phyloP scores from a whole-genome alignment of 2,888 invertebrate genomes.

The Pasiphila rectangulata region DNA sequence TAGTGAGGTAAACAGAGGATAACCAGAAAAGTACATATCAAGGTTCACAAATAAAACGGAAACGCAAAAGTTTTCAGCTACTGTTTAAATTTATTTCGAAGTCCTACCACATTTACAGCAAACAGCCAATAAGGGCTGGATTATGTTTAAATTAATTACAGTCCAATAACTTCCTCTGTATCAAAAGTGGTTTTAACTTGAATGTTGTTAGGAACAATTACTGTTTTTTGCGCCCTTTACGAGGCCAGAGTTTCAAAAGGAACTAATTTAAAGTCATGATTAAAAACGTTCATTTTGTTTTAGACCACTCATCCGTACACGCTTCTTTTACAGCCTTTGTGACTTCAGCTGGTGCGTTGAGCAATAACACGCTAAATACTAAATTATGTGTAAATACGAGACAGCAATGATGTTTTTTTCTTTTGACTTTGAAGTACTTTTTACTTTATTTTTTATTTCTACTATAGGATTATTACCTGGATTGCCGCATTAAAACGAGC shows the following conservation, averaged over 20 bases:
- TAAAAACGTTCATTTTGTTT: conserved; percentile 57
- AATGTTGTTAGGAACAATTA: conserved; percentile 43
- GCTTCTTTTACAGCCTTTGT: conserved; percentile 27
- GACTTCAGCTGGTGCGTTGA: not conserved
- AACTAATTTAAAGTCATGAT: conserved; percentile 60
- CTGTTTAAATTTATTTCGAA: not conserved
- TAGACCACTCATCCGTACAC: conserved; percentile 44
- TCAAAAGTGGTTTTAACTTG: conserved; percentile 17
- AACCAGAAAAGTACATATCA: not conserved
- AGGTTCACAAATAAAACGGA: not conserved
- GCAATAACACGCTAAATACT: not conserved
- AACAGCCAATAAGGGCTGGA: conserved; percentile 1
- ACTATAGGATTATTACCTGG: too few species aligned
- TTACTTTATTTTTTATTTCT: too few species aligned
- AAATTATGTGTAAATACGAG: too few species aligned
- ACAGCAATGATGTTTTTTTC: too few species aligned
- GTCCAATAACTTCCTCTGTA: conserved; percentile 1
- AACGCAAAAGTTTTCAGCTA: not conserved
- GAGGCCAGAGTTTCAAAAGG: conserved; percentile 47
- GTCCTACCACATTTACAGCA: not conserved
- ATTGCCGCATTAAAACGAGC: too few species aligned
- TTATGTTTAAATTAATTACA: conserved; percentile 10
- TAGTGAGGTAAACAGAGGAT: not conserved
- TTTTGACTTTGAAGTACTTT: too few species aligned
- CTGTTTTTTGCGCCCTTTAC: conserved; percentile 42